phyloP scores from a whole-genome alignment of 2,113 vertebrate genomes.

The Salvelinus fontinalis region DNA sequence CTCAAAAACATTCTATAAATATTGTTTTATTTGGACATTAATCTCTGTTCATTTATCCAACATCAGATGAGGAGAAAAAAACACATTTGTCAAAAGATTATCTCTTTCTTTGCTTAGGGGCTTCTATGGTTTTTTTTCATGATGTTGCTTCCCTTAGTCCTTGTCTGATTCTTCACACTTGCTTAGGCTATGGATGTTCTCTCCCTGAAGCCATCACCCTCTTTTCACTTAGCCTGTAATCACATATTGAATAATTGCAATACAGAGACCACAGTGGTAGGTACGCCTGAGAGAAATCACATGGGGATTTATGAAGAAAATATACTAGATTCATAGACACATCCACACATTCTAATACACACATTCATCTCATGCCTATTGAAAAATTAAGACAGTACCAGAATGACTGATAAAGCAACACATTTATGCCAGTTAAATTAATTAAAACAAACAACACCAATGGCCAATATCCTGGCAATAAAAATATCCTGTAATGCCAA shows the following conservation, averaged over 20 bases:
- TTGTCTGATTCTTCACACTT: constrained; percentile 9
- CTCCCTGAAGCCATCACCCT: constrained; percentile 6
- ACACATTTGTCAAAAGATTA: background rate
- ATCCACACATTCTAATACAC: background rate
- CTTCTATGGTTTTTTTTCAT: constrained; percentile 2
- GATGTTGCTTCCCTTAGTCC: background rate
- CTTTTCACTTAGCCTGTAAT: background rate
- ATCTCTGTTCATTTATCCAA: background rate
- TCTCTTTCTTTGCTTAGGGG: constrained; percentile 5
- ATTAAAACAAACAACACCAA: background rate
- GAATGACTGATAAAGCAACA: too few species aligned
- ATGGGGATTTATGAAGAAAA: background rate
- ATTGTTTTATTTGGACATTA: constrained; percentile 7
- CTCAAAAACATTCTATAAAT: background rate
- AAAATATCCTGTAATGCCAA: background rate
- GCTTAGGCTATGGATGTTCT: background rate
- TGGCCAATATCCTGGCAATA: background rate
- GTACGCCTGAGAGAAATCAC: too few species aligned
- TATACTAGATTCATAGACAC: background rate
- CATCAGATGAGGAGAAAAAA: too few species aligned
- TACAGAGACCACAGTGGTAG: background rate
- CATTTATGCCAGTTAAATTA: background rate
- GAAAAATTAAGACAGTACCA: background rate
- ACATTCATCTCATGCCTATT: background rate
- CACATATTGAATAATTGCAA: constrained; percentile 9